A percentile compares a stretch with the other conserved stretches of the same genome.
These are phyloP conservation scores for Elaeidobius kamerunicus DNA, from an alignment of 2,888 invertebrate genomes.

Conservation along the genomic window DNA sequence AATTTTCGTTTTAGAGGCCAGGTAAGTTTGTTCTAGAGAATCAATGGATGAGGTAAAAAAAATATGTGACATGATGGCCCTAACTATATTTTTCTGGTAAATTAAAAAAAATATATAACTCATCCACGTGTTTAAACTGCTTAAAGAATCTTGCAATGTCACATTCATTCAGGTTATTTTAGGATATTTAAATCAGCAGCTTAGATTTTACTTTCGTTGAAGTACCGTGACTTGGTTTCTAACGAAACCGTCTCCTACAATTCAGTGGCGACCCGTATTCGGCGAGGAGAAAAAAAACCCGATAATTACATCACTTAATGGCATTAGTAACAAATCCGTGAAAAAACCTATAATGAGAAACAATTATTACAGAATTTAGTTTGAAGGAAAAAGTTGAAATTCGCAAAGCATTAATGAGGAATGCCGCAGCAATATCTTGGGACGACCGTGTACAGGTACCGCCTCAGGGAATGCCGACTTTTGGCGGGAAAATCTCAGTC, in stretches of 20 bases:
- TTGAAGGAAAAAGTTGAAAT: too few relatives aligned
- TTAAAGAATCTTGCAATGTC: not conserved
- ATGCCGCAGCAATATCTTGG: slow-evolving; percentile 9
- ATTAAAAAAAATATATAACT: too few relatives aligned
- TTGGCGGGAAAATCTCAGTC: slow-evolving; percentile 33
- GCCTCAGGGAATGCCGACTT: slow-evolving; percentile 32
- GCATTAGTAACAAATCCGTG: too few relatives aligned
- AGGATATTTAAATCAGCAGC: slow-evolving; percentile 35
- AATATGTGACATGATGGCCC: too few relatives aligned
- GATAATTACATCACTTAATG: too few relatives aligned
- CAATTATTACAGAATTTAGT: too few relatives aligned
- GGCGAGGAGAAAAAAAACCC: too few relatives aligned
- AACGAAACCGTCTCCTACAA: slow-evolving; percentile 8
- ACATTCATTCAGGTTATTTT: slow-evolving; percentile 24
- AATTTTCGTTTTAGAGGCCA: too few relatives aligned
- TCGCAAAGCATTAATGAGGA: not conserved
- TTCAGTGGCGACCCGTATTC: slow-evolving; percentile 12
- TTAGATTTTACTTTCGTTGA: slow-evolving; percentile 43
- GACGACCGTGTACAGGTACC: slow-evolving; percentile 30
- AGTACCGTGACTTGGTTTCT: slow-evolving; percentile 37
- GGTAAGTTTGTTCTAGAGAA: too few relatives aligned
- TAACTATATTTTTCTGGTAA: too few relatives aligned
- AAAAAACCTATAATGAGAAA: too few relatives aligned
- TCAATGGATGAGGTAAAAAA: too few relatives aligned
- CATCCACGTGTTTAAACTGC: not conserved